Base-by-base conservation (phyloP, 2,113 vertebrate genomes). In the Orycteropus afer region DNA sequence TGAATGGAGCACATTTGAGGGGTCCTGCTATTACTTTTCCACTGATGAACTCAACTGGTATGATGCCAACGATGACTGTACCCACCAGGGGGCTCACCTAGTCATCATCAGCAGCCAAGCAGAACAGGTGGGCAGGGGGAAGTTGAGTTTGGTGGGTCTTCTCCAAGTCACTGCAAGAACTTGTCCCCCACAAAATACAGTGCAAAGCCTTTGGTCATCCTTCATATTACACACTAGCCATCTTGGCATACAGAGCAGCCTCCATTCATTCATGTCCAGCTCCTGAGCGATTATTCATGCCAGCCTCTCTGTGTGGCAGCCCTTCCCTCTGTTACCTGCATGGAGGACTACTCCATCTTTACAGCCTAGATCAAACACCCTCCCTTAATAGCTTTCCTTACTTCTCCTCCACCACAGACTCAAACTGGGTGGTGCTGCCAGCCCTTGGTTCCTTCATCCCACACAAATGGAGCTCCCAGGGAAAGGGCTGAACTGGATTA, bases 11-110 rank as follows among this genome's bases (percentile, higher is more conserved):
- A 45, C 37, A 15, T 93, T 81, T 45, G 51, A 86, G 27, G 94
- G 81, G 29, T 93, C 81, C 65, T 90, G 81, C 63, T 90, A 74
- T 49, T 25, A 49, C 8, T 95, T 88, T 45, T 78, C 59, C n/a
- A 67, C 8, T 15, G 0, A 34, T 2, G 0, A 2, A 51, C 34
- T 34, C 5, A 2, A 1, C 37, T 45, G 80, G 73, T 9, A 20
- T 15, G 1, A 74, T 25, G 80, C 86, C 13, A 49, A 20, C 47
- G 63, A 57, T 47, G 2, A 0, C 12, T 93, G 86, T 57, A 4
- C 45, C 61, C 7, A 86, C 13, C 22, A 80, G 15, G 12, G 8
- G 63, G 86, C 91, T 86, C 74, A 59, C 8, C 40, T 90, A 40
- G 65, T 74, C 53, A 80, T 74, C 45, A 80, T 90, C 86, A 93